A percentile compares a stretch with the other conserved stretches of the same genome.
These are phyloP conservation scores for Liparis tanakae DNA, from an alignment of 2,797 vertebrate species.

Conservation along the genomic window DNA sequence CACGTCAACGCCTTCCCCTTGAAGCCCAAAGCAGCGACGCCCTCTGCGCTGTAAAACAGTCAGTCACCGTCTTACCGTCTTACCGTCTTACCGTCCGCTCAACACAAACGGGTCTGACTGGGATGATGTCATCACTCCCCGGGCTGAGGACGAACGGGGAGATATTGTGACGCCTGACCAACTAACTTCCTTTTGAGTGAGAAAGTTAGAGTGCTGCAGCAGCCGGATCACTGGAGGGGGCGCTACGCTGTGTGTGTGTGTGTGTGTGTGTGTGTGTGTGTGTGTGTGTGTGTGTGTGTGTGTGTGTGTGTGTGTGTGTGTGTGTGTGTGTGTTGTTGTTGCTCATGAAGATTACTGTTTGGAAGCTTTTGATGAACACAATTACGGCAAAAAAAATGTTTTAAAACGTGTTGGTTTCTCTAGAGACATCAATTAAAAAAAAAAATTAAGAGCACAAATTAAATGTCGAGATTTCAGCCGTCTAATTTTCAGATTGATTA, in stretches of 20 bases:
- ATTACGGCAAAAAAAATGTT: slow-evolving; percentile 45
- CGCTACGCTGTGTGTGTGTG: not conserved
- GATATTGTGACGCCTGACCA: slow-evolving; percentile 51
- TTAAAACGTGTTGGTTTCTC: slow-evolving; percentile 29
- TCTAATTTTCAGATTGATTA: slow-evolving; percentile 28
- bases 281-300: slow-evolving; percentile 11
- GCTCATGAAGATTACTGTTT: slow-evolving; percentile 29
- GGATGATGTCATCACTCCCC: slow-evolving; percentile 58
- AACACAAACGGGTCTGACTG: slow-evolving; percentile 23
- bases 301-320: not conserved
- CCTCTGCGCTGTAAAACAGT: not conserved
- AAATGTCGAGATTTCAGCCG: slow-evolving; percentile 38
- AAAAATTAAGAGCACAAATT: slow-evolving; percentile 32
- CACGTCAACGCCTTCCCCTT: not conserved
- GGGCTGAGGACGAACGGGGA: slow-evolving; percentile 37
- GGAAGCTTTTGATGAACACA: slow-evolving; percentile 56
- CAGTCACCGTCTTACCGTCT: slow-evolving; percentile 15
- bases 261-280: slow-evolving; percentile 10
- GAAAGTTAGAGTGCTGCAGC: slow-evolving; percentile 27
- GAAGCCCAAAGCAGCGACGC: not conserved
- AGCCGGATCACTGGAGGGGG: slow-evolving; percentile 16
- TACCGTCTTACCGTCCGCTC: slow-evolving; percentile 11
- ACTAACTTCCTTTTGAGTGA: slow-evolving; percentile 59
- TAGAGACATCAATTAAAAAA: slow-evolving; percentile 42
- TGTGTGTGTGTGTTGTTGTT: slow-evolving; percentile 10